These are phyloP conservation scores for Pectinophora gossypiella DNA, from an alignment of 1,140 invertebrate species.

Conservation along the genomic window DNA sequence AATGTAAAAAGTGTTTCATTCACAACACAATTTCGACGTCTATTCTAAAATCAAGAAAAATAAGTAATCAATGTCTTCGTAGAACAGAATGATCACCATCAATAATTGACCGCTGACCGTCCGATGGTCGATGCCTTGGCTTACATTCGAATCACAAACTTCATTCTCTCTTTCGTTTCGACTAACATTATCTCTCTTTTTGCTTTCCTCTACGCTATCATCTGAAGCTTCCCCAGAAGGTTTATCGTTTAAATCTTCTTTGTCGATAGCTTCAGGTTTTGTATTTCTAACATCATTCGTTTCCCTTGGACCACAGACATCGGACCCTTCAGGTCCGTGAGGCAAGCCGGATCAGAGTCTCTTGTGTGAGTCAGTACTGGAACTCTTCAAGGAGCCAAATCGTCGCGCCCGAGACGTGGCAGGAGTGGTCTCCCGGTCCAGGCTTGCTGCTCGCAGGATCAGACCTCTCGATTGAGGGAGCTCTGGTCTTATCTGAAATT, in stretches of 20 bases:
- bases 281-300: conserved; percentile 1
- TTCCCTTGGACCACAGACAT: conserved; percentile 11
- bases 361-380: conserved; percentile 50
- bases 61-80: conserved; percentile 32
- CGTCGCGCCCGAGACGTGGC: conserved; percentile 27
- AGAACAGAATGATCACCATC: conserved; percentile 40
- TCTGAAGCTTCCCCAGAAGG: conserved; percentile 7
- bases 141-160: conserved; percentile 12
- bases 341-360: conserved; percentile 52
- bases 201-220: not conserved
- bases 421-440: conserved; percentile 49
- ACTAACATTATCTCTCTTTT: conserved; percentile 8
- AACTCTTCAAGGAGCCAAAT: conserved; percentile 50
- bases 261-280: not conserved
- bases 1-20: no score
- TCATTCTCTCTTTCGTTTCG: conserved; percentile 30
- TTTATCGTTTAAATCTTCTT: conserved; percentile 7
- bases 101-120: conserved; percentile 46
- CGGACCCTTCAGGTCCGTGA: conserved; percentile 26
- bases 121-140: conserved; percentile 14
- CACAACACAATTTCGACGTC: no score
- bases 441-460: conserved; percentile 63
- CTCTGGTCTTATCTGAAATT: conserved; percentile 35
- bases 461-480: conserved; percentile 50
- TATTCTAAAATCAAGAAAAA: conserved; percentile 26